A percentile compares a stretch with the other conserved stretches of the same genome.
phyloP scores from a whole-genome alignment of 2,797 vertebrate species.

The Argyrosomus regius region DNA sequence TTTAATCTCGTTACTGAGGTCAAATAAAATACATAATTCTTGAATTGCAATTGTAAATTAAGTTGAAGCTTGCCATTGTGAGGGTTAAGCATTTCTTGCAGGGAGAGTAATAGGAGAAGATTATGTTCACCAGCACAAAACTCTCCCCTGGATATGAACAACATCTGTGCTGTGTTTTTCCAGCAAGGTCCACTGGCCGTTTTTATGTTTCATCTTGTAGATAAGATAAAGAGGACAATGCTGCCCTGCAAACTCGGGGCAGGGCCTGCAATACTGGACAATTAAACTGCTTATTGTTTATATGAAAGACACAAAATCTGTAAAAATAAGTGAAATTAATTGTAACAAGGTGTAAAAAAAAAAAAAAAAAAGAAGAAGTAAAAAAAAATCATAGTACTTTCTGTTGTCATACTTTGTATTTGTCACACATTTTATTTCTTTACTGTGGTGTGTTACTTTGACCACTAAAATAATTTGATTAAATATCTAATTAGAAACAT shows the following conservation, averaged over 20 bases:
- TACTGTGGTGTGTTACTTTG: not conserved
- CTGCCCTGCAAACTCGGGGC: not conserved
- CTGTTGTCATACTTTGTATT: not conserved
- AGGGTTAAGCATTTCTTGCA: not conserved
- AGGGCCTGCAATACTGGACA: not conserved
- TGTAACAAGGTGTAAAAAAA: not conserved
- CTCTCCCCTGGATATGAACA: not conserved
- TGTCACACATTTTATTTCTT: not conserved
- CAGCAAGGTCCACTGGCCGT: not conserved
- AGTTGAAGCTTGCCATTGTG: not conserved
- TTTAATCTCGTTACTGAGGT: slow-evolving; percentile 2
- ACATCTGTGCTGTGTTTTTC: slow-evolving; percentile 13
- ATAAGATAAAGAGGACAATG: not conserved
- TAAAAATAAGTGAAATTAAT: not conserved
- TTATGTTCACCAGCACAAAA: slow-evolving; percentile 9
- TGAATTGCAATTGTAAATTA: not conserved
- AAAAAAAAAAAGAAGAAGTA: too few relatives aligned
- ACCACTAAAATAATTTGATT: not conserved
- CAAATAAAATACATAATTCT: not conserved
- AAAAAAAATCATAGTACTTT: not conserved
- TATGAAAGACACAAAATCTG: not conserved
- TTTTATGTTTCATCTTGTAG: slow-evolving; percentile 20
- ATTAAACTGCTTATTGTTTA: not conserved
- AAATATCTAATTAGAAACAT: not conserved
- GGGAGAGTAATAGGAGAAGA: not conserved